phyloP scores from a whole-genome alignment of 2,888 invertebrate genomes.

The Germaria angustata region DNA sequence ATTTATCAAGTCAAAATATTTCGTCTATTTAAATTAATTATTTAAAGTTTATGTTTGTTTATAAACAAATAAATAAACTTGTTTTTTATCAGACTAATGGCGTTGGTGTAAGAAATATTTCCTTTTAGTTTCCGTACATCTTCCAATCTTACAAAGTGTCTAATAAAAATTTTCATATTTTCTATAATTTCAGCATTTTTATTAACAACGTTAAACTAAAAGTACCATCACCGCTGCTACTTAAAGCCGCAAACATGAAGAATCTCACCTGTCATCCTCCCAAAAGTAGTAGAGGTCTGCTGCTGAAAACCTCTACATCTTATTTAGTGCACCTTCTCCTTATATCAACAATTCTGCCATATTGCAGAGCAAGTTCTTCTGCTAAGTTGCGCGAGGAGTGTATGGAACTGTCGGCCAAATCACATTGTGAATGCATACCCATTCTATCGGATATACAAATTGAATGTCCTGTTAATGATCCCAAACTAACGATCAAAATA shows the following conservation, averaged over 20 bases:
- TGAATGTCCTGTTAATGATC: conserved; percentile 74
- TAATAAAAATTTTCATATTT: too few species aligned
- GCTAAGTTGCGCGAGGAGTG: conserved; percentile 73
- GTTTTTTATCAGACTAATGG: too few species aligned
- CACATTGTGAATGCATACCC: conserved; percentile 75
- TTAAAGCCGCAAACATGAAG: conserved; percentile 17
- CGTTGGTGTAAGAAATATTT: conserved; percentile 10
- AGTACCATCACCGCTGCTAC: background rate
- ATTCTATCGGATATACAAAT: conserved; percentile 76
- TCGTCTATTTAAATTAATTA: too few species aligned
- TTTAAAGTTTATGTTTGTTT: too few species aligned
- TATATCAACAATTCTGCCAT: conserved; percentile 34
- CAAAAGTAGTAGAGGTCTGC: background rate
- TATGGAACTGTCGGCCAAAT: conserved; percentile 71
- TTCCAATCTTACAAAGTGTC: too few species aligned
- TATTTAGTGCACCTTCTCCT: conserved; percentile 3
- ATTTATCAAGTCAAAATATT: too few species aligned
- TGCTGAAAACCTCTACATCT: background rate
- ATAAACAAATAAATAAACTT: too few species aligned
- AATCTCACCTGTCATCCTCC: background rate
- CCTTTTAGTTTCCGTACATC: background rate
- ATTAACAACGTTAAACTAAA: background rate
- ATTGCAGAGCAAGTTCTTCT: background rate
- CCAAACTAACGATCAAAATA: conserved; percentile 76
- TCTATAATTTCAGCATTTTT: conserved; percentile 41